Percentiles rank a stretch among this genome's conserved stretches.
These are phyloP conservation scores for Pseudochirops cupreus DNA, from an alignment of 2,797 vertebrate species.

Conservation along the genomic window DNA sequence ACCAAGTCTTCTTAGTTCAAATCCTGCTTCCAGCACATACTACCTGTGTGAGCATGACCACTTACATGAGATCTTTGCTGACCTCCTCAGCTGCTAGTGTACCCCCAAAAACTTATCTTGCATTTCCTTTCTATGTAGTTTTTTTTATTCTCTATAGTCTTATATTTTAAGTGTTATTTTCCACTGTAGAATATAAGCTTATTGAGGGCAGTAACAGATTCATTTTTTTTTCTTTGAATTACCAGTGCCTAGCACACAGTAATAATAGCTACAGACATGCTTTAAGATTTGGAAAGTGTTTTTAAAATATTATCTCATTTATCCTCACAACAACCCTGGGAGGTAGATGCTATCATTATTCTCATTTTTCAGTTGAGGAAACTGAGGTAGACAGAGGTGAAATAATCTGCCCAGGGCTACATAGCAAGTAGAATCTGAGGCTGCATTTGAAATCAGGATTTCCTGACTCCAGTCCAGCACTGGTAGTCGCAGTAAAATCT, in stretches of 20 bases:
- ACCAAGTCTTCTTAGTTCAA: neutral
- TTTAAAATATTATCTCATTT: too few species aligned
- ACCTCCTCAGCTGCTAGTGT: neutral
- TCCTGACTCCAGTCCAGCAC: neutral
- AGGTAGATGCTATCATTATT: too few species aligned
- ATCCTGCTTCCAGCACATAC: neutral
- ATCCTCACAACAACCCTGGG: too few species aligned
- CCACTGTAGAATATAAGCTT: too few species aligned
- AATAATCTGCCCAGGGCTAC: too few species aligned
- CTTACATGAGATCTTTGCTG: neutral
- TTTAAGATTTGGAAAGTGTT: neutral
- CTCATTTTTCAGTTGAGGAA: too few species aligned
- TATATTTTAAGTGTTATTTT: neutral
- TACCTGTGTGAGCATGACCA: neutral
- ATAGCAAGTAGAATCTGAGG: neutral
- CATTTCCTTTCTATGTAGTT: neutral
- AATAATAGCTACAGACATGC: neutral
- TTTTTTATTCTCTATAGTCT: neutral
- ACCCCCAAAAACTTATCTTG: neutral
- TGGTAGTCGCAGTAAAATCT: neutral
- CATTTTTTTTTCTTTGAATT: neutral
- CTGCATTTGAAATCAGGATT: neutral
- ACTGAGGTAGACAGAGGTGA: too few species aligned
- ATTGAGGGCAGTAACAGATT: neutral
- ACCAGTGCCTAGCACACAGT: neutral